Evolutionary conservation across 2,888 invertebrate species (phyloP).

Genomic region (Lycaena phlaeas): DNA sequence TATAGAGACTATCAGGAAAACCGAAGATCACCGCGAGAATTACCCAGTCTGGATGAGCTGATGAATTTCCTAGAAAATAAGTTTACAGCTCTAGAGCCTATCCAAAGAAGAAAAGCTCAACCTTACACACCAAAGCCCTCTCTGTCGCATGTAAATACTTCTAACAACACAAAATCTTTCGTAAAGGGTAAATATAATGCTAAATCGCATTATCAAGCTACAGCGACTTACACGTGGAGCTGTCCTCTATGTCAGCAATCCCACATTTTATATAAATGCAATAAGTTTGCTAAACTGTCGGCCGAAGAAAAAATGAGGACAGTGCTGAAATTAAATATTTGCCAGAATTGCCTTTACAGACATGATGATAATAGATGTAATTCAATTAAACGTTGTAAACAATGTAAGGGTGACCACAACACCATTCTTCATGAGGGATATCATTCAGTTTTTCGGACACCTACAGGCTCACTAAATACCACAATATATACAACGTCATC

Average conservation of each 20-base stretch:
- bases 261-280: neutral
- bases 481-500: slow-evolving; percentile 5
- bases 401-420: neutral
- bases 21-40: slow-evolving; percentile 12
- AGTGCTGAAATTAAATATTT: slow-evolving; percentile 2
- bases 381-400: slow-evolving; percentile 3
- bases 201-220: neutral
- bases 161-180: neutral
- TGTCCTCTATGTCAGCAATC: slow-evolving; percentile 1
- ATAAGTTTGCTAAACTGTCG: slow-evolving; percentile 3
- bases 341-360: neutral
- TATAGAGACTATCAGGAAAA: slow-evolving; percentile 14
- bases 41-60: slow-evolving; percentile 15
- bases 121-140: neutral
- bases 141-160: neutral
- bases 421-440: slow-evolving; percentile 7
- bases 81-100: slow-evolving; percentile 14
- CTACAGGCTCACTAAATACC: too few species aligned
- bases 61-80: slow-evolving; percentile 14
- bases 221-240: neutral
- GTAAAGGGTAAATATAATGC: neutral
- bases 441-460: neutral
- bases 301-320: slow-evolving; percentile 4
- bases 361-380: neutral
- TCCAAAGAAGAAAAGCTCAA: slow-evolving; percentile 3